Base-by-base conservation (phyloP, 1,140 invertebrate genomes). In the Drosophila chauvacae region DNA sequence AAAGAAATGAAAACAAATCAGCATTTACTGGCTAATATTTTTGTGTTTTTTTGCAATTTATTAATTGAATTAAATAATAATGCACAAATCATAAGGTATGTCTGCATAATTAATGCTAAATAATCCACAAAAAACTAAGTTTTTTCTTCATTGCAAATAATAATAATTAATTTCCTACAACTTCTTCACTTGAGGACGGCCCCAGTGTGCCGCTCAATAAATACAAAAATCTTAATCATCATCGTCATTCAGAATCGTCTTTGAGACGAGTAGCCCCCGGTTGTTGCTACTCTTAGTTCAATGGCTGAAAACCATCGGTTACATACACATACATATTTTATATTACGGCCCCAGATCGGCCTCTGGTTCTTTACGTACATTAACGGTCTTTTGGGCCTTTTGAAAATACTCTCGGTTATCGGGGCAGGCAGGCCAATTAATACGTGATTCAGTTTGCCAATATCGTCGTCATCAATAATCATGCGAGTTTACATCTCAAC, bases 11-110 rank as follows among this genome's bases (percentile, higher is more conserved):
- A 82, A 87, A 65, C 47, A 58, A 58, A 53, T 53, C 10, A 39
- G 53, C 44, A 59, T 41, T 55, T 35, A 26, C 56, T 45, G 28
- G 33, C 50, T 59, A 47, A 28, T 64, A 66, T 62, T 77, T 57
- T 58, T 74, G 47, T 55, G 47, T 59, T n/a, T 60, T 72, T 39
- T 63, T 81, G 69, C 45, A 62, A 56, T 80, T 85, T 85, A 77
- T 88, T 86, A 73, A 86, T 80, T 77, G 55, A 82, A 81, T 91
- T 90, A 90, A 88, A 88, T 79, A 73, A 83, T 88, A 90, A 90
- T 90, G 87, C 85, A 85, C 85, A 90, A 91, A 91, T 76, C 61
- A 90, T 70, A 86, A 42, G 53, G 66, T 80, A 80, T 69, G 78
- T 69, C 45, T 70, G 83, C 72, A 56, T 56, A 73, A 42, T 63